phyloP scores from a whole-genome alignment of 1,140 invertebrate genomes.

The Popillia japonica region DNA sequence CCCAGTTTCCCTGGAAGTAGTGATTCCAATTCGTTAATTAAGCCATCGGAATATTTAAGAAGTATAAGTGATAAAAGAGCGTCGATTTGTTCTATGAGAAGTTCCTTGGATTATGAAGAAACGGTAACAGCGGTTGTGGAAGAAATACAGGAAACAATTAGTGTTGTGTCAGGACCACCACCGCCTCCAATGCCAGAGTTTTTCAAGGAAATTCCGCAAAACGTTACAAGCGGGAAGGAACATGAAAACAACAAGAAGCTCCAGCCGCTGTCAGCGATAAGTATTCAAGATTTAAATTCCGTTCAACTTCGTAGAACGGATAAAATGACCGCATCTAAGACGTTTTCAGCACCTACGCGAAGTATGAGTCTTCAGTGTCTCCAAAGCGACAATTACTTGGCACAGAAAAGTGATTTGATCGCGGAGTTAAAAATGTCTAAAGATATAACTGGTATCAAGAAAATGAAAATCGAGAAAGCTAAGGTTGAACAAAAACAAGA shows the following conservation, averaged over 20 bases:
- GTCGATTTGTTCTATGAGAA: slow-evolving; percentile 56
- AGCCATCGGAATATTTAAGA: slow-evolving; percentile 89
- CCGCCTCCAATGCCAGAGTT: slow-evolving; percentile 66
- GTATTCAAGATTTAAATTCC: slow-evolving; percentile 84
- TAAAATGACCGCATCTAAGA: slow-evolving; percentile 78
- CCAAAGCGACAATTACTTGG: slow-evolving; percentile 76
- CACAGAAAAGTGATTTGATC: slow-evolving; percentile 85
- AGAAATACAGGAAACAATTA: slow-evolving; percentile 36
- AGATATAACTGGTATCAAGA: slow-evolving; percentile 89
- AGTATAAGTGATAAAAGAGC: slow-evolving; percentile 77
- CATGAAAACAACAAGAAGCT: slow-evolving; percentile 60
- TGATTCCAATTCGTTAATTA: slow-evolving; percentile 82
- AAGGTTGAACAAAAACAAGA: slow-evolving; percentile 81
- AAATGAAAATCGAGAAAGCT: slow-evolving; percentile 86
- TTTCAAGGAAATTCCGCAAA: slow-evolving; percentile 38
- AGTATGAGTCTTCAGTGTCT: slow-evolving; percentile 76
- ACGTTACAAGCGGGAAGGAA: slow-evolving; percentile 36
- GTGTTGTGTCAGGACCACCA: slow-evolving; percentile 59
- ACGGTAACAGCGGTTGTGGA: slow-evolving; percentile 41
- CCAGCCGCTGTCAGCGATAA: slow-evolving; percentile 82
- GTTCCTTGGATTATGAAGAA: slow-evolving; percentile 50
- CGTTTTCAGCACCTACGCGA: slow-evolving; percentile 78
- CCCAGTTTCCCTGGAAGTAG: slow-evolving; percentile 80
- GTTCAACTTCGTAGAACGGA: slow-evolving; percentile 79
- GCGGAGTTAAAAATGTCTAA: slow-evolving; percentile 90